phyloP scores from a whole-genome alignment of 2,113 vertebrate species.

The Brevimyrus niger region DNA sequence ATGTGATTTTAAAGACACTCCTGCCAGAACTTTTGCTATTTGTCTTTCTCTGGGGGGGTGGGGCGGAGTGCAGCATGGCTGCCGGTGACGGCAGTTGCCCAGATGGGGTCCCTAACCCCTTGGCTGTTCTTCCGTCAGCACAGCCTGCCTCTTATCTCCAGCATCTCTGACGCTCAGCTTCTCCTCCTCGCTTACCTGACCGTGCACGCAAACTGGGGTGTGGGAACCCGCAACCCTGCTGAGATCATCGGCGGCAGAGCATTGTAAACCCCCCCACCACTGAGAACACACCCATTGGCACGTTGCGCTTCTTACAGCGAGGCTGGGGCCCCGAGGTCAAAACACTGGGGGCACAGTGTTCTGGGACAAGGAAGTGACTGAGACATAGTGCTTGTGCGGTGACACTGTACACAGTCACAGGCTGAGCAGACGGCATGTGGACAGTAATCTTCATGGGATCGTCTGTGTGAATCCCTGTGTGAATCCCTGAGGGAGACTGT shows the following conservation, averaged over 20 bases:
- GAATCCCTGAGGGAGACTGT: neutral
- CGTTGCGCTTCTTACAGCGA: neutral
- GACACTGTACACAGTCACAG: neutral
- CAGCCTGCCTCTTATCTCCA: neutral
- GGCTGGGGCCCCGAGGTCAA: neutral
- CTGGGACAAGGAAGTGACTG: neutral
- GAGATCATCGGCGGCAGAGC: neutral
- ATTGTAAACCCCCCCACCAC: neutral
- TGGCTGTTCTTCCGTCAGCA: neutral
- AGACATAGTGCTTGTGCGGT: neutral
- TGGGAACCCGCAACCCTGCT: neutral
- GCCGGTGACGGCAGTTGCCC: too few species aligned
- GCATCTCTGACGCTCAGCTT: neutral
- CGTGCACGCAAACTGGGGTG: neutral
- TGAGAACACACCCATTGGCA: neutral
- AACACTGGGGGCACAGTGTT: neutral
- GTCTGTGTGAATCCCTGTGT: neutral
- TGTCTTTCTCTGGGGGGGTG: neutral
- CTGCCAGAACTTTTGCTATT: neutral
- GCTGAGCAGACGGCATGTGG: neutral
- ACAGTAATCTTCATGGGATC: neutral
- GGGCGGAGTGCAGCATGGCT: too few species aligned
- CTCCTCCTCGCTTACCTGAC: neutral
- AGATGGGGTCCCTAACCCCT: too few species aligned
- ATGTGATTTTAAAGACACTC: neutral